Evolutionary conservation across 2,113 vertebrate species (phyloP), one percentile per base, ranked within the genome.

Genomic region (Elephantulus edwardii): DNA sequence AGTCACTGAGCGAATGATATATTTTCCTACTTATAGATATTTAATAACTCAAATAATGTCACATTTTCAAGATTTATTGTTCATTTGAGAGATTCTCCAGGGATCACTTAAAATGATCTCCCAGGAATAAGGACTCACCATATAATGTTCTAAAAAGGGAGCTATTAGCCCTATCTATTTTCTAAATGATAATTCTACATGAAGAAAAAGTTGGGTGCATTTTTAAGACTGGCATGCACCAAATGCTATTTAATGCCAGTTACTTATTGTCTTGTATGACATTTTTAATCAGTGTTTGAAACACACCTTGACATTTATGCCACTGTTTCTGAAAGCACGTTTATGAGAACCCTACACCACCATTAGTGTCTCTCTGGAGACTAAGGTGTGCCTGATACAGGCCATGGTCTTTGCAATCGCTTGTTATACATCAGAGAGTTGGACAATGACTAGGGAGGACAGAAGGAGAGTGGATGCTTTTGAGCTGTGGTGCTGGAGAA

Each of bases 221-320:
- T 66, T 88, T 86, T 72, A 56, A 76, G 16, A 91, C 56, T 75
- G 40, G 22, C 30, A 33, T 2, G 30, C 12, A 76, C 5, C 40
- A 14, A 12, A 19, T 20, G 6, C 20, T 46, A 44, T 42, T 72
- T 71, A 68, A 42, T 76, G 77, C 50, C 89, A 22, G 3, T 75
- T 83, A 79, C 28, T 82, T 83, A 62, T 40, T 62, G 48, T 11
- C 33, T 3, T 66, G 80, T 74, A 22, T 46, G 22, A 35, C 77
- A 48, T 72, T 81, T 89, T 72, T 60, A 58, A 4, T 86, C 28
- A 75, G 9, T 46, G 24, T 66, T 81, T 93, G 66, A 77, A 70
- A 77, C 24, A 84, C 77, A 72, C 1, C 6, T 78, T 90, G 13
- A 88, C 81, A 22, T 74, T 87, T 93, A 44, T 90, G 5, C n/a